A percentile compares a stretch with the other conserved stretches of the same genome.
These are phyloP conservation scores for Prunella himalayana DNA, from an alignment of 2,113 vertebrate genomes.

Conservation along the genomic window DNA sequence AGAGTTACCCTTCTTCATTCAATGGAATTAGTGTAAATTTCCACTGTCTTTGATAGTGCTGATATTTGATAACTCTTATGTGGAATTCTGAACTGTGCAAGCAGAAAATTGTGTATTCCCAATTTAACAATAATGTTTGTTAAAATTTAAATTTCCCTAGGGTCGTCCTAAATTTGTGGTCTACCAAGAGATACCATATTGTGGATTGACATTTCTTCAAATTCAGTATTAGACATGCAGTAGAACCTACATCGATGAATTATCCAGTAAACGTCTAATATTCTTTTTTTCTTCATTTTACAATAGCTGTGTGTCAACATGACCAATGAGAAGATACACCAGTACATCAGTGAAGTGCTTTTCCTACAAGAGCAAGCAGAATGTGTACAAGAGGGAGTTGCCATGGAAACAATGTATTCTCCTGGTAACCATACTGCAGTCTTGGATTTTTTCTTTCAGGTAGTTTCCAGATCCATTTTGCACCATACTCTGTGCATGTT, in stretches of 20 bases:
- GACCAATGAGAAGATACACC: conserved; percentile 92
- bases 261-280: conserved; percentile 28
- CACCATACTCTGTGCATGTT: not conserved
- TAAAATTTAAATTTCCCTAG: not conserved
- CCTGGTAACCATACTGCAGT: conserved; percentile 79
- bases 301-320: conserved; percentile 94
- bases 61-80: not conserved
- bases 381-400: conserved; percentile 89
- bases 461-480: conserved; percentile 59
- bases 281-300: not conserved
- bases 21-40: not conserved
- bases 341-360: conserved; percentile 86
- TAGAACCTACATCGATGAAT: not conserved
- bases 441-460: conserved; percentile 96
- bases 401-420: conserved; percentile 86
- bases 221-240: not conserved
- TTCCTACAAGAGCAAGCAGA: conserved; percentile 91
- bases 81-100: not conserved
- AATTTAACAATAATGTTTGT: not conserved
- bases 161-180: not conserved
- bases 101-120: not conserved
- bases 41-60: not conserved
- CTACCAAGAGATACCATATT: not conserved
- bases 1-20: not conserved
- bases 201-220: not conserved